Conservation (phyloP, 2,888 invertebrate species). For the Drosophila fungiperda region DNA sequence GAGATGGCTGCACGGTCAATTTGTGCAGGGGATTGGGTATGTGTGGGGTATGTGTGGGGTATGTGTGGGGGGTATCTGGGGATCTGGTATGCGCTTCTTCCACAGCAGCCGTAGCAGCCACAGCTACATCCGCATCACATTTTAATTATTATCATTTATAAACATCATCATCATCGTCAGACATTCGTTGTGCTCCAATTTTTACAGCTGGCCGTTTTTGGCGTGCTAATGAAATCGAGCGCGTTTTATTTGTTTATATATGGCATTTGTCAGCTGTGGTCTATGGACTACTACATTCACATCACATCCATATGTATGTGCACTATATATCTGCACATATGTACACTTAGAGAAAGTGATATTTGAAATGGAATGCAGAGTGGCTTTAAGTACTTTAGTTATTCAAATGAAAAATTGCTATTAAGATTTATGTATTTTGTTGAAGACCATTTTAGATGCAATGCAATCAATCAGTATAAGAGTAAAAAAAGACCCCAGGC, state of each 20-base stretch:
- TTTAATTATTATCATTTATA: constrained; percentile 1
- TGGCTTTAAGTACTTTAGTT: background rate
- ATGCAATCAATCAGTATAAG: background rate
- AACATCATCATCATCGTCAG: constrained; percentile 22
- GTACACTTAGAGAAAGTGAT: background rate
- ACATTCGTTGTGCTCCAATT: constrained; percentile 66
- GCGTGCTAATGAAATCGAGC: constrained; percentile 78
- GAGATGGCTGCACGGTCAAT: constrained; percentile 1
- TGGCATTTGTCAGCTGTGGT: constrained; percentile 68
- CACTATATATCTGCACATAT: background rate
- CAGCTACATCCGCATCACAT: constrained; percentile 48
- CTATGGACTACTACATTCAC: constrained; percentile 2
- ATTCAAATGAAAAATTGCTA: background rate
- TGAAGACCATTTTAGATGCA: background rate
- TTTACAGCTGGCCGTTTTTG: constrained; percentile 58
- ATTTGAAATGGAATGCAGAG: background rate
- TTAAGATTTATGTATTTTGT: background rate
- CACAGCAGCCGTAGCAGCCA: constrained; percentile 2
- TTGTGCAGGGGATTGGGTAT: background rate
- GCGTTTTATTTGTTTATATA: constrained; percentile 73
- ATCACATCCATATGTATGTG: constrained; percentile 5
- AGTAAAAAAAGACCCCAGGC: accelerated
- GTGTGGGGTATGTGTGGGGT: background rate
- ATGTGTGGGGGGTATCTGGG: background rate
- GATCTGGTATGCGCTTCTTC: constrained; percentile 56